Percentiles rank a stretch among this genome's conserved stretches.
Conservation (phyloP, 2,888 invertebrate genomes). For the Digitonthophagus gazella region DNA sequence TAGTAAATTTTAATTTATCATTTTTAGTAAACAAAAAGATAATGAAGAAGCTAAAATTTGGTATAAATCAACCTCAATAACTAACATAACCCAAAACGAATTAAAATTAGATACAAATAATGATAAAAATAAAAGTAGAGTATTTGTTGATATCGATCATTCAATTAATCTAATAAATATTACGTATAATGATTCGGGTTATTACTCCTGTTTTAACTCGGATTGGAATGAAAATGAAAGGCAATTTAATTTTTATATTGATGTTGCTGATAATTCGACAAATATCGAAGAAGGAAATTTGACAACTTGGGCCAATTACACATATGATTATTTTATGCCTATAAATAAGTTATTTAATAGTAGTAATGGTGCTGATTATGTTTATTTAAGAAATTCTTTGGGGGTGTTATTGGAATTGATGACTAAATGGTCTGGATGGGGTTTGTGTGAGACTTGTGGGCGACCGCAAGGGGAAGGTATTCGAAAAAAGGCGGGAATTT, state of each 20-base stretch:
- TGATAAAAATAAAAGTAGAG: conserved; percentile 49
- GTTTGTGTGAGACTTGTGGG: conserved; percentile 55
- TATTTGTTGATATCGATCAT: conserved; percentile 51
- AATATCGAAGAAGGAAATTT: conserved; percentile 50
- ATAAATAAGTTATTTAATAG: conserved; percentile 52
- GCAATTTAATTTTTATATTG: conserved; percentile 54
- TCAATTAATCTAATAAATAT: conserved; percentile 52
- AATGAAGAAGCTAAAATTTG: conserved; percentile 53
- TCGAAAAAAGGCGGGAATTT: conserved; percentile 52
- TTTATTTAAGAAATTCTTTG: conserved; percentile 47
- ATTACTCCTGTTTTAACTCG: conserved; percentile 55
- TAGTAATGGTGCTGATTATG: conserved; percentile 50
- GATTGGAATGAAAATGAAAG: conserved; percentile 47
- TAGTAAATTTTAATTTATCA: conserved; percentile 13
- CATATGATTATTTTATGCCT: conserved; percentile 50
- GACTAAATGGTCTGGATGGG: conserved; percentile 57
- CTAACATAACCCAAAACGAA: conserved; percentile 44
- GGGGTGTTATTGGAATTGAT: conserved; percentile 52
- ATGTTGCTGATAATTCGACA: conserved; percentile 36
- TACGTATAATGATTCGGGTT: conserved; percentile 48
- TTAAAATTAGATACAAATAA: conserved; percentile 53
- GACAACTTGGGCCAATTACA: conserved; percentile 54
- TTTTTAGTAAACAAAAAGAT: conserved; percentile 47
- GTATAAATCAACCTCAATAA: conserved; percentile 52
- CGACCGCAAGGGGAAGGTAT: conserved; percentile 48